Conservation (phyloP, 2,888 invertebrate species). For the Cheilosia scutellata region DNA sequence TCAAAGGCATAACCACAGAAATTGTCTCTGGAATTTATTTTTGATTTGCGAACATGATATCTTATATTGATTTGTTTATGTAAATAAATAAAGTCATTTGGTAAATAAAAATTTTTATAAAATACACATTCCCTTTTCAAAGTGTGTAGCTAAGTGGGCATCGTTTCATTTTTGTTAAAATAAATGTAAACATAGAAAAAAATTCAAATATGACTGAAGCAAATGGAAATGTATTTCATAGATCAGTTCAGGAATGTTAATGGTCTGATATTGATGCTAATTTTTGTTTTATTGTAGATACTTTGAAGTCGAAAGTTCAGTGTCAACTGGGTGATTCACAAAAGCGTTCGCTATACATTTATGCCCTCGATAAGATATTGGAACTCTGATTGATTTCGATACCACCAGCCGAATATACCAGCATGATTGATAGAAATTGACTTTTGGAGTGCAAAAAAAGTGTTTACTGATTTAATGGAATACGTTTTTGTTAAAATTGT, state of each 20-base stretch:
- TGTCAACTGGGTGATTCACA: background rate
- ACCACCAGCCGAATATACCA: background rate
- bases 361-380: background rate
- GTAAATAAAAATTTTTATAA: too few species aligned
- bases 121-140: too few species aligned
- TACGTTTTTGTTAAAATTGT: too few species aligned
- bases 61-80: background rate
- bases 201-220: too few species aligned
- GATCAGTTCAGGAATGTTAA: background rate
- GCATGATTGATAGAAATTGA: background rate
- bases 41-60: background rate
- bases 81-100: too few species aligned
- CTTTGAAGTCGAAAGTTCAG: constrained; percentile 3
- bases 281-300: background rate
- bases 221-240: background rate
- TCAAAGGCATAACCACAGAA: too few species aligned
- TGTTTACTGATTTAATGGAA: background rate
- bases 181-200: too few species aligned
- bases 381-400: background rate
- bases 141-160: too few species aligned
- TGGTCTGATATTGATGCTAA: background rate
- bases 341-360: background rate
- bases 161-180: too few species aligned
- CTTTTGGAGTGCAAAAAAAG: background rate
- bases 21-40: too few species aligned